phyloP scores from a whole-genome alignment of 2,113 vertebrate species.

The Podarcis raffonei region DNA sequence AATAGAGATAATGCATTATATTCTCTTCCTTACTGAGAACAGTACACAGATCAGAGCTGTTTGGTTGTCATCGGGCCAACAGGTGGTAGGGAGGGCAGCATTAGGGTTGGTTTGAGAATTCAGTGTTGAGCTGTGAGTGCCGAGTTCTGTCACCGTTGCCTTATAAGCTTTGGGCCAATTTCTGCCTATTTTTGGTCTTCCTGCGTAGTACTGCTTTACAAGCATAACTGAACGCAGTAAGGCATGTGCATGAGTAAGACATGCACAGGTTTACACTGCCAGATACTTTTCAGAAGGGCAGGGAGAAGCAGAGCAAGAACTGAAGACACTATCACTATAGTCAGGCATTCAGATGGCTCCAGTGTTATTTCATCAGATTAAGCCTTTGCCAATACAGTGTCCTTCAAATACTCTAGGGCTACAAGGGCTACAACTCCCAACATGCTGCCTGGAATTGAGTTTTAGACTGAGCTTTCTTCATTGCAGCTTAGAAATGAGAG shows the following conservation, averaged over 20 bases:
- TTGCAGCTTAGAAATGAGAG: no score
- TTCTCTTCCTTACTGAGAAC: not conserved
- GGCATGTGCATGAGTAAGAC: no score
- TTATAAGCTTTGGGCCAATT: not conserved
- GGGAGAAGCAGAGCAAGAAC: not conserved
- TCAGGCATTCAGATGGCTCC: not conserved
- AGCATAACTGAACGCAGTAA: not conserved
- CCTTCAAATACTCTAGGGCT: no score
- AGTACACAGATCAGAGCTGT: not conserved
- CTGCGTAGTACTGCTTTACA: not conserved
- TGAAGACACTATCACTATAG: not conserved
- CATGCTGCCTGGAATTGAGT: no score
- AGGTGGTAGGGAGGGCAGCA: not conserved
- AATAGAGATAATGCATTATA: not conserved
- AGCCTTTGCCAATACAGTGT: no score
- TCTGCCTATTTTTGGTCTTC: not conserved
- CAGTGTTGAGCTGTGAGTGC: not conserved
- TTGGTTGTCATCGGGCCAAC: not conserved
- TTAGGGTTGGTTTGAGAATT: not conserved
- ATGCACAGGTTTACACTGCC: no score
- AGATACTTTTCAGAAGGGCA: not conserved
- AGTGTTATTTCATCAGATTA: not conserved
- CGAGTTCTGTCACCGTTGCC: not conserved
- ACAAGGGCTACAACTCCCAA: no score
- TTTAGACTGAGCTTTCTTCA: no score